Percentiles rank a stretch among this genome's conserved stretches.
These are phyloP conservation scores for Halictus ligatus DNA, from an alignment of 2,888 invertebrate species.

Conservation along the genomic window DNA sequence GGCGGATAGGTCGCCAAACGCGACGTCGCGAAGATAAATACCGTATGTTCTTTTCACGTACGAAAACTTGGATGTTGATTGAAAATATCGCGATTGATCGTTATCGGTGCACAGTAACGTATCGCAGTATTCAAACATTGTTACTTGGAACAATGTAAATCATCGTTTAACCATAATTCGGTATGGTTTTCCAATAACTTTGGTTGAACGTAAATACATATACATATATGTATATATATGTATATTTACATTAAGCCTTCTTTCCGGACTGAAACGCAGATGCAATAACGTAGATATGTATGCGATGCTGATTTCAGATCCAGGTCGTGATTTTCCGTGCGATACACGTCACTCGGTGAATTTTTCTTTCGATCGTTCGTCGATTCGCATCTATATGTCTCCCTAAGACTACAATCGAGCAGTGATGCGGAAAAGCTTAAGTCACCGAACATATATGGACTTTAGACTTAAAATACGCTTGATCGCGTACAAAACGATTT, in stretches of 20 bases:
- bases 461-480: conserved; percentile 20
- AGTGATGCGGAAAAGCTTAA: conserved; percentile 28
- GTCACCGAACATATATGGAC: not conserved
- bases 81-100: not conserved
- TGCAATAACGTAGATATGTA: not conserved
- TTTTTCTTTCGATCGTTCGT: not conserved
- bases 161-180: not conserved
- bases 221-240: no score
- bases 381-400: conserved; percentile 4
- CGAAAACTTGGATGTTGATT: not conserved
- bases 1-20: not conserved
- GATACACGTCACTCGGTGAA: not conserved
- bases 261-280: not conserved
- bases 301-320: conserved; percentile 25
- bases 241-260: not conserved
- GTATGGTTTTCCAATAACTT: not conserved
- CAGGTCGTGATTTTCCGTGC: not conserved
- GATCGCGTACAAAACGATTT: conserved; percentile 1
- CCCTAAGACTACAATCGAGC: conserved; percentile 7
- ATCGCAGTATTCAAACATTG: not conserved
- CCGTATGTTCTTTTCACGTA: conserved; percentile 1
- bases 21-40: not conserved
- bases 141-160: not conserved
- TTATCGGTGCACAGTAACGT: not conserved
- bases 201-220: not conserved